Conservation (phyloP, 2,888 invertebrate genomes). For the Synanthedon andrenaeformis region DNA sequence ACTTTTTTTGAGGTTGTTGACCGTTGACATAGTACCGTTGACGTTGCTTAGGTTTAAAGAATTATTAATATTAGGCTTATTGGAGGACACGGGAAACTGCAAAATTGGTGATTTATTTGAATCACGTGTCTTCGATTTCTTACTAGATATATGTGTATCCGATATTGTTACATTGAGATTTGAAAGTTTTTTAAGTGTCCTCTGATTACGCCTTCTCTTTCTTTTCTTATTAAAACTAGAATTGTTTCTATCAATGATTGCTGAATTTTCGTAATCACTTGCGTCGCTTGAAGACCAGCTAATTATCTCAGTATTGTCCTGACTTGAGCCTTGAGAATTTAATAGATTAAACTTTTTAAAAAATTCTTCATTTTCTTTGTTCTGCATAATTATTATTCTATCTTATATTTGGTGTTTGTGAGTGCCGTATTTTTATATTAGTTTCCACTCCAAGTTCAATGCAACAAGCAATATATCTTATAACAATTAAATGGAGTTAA, state of each 20-base stretch:
- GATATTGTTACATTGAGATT: constrained; percentile 38
- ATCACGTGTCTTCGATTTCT: background rate
- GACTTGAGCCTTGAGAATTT: constrained; percentile 29
- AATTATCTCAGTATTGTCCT: constrained; percentile 37
- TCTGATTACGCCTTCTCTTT: constrained; percentile 46
- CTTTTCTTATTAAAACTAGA: constrained; percentile 12
- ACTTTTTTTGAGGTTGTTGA: no score
- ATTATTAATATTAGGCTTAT: background rate
- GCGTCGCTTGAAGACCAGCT: constrained; percentile 50
- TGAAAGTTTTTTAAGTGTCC: constrained; percentile 26
- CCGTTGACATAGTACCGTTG: no score
- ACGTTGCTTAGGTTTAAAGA: background rate
- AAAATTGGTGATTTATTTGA: background rate
- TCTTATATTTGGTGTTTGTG: no score
- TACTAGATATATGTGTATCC: constrained; percentile 12
- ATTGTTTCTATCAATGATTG: constrained; percentile 14
- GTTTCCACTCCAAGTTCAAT: no score
- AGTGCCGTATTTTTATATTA: no score
- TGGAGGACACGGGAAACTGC: no score
- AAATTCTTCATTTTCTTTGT: constrained; percentile 15
- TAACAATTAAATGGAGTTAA: no score
- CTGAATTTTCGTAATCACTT: constrained; percentile 39
- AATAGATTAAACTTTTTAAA: constrained; percentile 36
- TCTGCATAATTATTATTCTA: no score
- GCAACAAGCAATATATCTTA: no score